Conservation (phyloP, 92 coral and sea anemone genomes). For the Zoanthus sociatus region DNA sequence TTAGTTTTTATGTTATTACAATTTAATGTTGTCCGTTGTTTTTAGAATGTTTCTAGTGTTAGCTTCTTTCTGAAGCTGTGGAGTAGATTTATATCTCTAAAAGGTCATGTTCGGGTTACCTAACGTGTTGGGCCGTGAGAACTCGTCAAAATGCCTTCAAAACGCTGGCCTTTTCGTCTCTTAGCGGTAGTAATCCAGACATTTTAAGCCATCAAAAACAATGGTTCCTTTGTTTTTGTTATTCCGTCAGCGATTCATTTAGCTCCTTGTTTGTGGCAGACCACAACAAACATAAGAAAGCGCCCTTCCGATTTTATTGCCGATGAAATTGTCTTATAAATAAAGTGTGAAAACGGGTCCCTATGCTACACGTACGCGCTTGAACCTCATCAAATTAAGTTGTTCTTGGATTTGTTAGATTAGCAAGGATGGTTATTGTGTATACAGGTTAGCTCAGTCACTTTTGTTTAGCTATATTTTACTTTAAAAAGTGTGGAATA, state of each 20-base stretch:
- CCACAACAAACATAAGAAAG: slow-evolving; percentile 26
- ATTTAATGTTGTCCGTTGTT: not conserved
- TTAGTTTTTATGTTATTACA: not conserved
- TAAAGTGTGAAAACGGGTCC: not conserved
- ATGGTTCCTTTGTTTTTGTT: slow-evolving; percentile 37
- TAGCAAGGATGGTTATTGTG: slow-evolving; percentile 26
- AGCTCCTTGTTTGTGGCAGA: slow-evolving; percentile 19
- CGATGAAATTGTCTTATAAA: slow-evolving; percentile 4
- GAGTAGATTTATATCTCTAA: not conserved
- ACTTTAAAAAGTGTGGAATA: slow-evolving; percentile 28
- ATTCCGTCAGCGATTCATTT: slow-evolving; percentile 16
- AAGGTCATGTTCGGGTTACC: not conserved
- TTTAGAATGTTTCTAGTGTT: not conserved
- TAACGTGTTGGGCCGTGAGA: not conserved
- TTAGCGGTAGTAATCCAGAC: slow-evolving; percentile 15
- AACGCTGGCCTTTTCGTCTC: not conserved
- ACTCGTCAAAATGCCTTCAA: slow-evolving; percentile 4
- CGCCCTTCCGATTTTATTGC: slow-evolving; percentile 17
- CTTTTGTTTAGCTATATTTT: not conserved
- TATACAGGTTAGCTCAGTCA: slow-evolving; percentile 35
- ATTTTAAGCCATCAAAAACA: slow-evolving; percentile 12
- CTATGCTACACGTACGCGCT: not conserved
- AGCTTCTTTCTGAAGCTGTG: not conserved
- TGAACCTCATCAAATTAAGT: not conserved
- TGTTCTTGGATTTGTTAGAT: not conserved